These are phyloP conservation scores for Scaeva pyrastri DNA, from an alignment of 2,888 invertebrate species.

Conservation along the genomic window DNA sequence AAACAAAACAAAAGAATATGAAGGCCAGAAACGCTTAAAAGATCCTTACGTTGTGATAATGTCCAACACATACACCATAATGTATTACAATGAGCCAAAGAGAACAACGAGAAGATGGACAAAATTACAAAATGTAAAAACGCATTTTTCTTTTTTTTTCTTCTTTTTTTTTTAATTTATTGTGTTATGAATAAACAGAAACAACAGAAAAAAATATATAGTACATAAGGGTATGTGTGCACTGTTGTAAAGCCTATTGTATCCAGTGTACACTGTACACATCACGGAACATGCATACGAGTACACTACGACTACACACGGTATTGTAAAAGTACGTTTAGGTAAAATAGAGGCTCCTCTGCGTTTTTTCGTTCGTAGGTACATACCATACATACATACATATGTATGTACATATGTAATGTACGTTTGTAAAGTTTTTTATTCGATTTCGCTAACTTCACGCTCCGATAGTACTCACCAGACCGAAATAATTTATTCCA, in stretches of 20 bases:
- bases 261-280: too few relatives aligned
- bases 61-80: conserved; percentile 14
- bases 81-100: conserved; percentile 6
- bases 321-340: conserved; percentile 42
- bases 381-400: not conserved
- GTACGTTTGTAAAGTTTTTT: too few relatives aligned
- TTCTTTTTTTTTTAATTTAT: not conserved
- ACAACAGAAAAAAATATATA: not conserved
- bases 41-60: conserved; percentile 37
- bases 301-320: not conserved
- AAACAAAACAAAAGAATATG: not conserved
- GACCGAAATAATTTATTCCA: conserved; percentile 84
- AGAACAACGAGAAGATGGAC: conserved; percentile 63
- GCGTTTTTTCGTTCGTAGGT: not conserved
- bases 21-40: conserved; percentile 31
- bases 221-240: not conserved
- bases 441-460: conserved; percentile 83
- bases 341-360: conserved; percentile 46
- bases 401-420: not conserved
- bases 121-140: conserved; percentile 69
- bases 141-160: conserved; percentile 59
- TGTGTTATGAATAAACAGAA: conserved; percentile 24
- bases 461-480: conserved; percentile 84
- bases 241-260: conserved; percentile 21
- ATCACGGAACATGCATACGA: conserved; percentile 44